phyloP scores from a whole-genome alignment of 2,113 vertebrate genomes.

The Pontoporia blainvillei region DNA sequence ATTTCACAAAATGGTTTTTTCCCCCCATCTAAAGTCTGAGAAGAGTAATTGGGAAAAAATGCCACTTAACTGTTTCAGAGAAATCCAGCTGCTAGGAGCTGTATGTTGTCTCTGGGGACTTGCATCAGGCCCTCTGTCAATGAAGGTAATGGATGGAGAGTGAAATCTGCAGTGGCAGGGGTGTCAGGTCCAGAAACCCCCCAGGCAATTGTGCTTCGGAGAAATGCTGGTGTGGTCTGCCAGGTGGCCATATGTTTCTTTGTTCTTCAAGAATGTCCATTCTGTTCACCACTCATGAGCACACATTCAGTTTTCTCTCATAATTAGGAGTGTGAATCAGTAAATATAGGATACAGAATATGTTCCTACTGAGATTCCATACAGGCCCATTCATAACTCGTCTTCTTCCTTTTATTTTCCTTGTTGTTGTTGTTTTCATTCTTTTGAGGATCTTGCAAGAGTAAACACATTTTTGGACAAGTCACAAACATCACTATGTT shows the following conservation, averaged over 20 bases:
- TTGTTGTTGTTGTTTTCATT: background rate
- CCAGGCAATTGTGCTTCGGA: background rate
- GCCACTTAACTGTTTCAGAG: slow-evolving; percentile 66
- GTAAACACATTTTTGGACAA: background rate
- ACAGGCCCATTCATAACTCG: background rate
- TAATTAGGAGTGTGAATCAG: slow-evolving; percentile 39
- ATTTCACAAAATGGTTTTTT: slow-evolving; percentile 22
- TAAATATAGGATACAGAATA: slow-evolving; percentile 33
- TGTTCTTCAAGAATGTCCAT: slow-evolving; percentile 68
- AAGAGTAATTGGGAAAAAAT: slow-evolving; percentile 70
- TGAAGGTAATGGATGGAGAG: slow-evolving; percentile 35
- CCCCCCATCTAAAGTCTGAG: slow-evolving; percentile 49
- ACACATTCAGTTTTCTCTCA: slow-evolving; percentile 27
- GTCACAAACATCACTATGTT: background rate
- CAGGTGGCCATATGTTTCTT: slow-evolving; percentile 69
- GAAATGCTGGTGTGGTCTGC: slow-evolving; percentile 32
- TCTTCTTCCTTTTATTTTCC: background rate
- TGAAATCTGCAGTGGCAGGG: slow-evolving; percentile 11
- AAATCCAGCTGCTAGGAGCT: slow-evolving; percentile 61
- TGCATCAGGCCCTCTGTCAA: background rate
- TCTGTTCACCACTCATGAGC: background rate
- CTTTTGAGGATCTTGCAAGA: slow-evolving; percentile 3
- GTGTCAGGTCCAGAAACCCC: slow-evolving; percentile 15
- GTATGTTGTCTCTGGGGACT: slow-evolving; percentile 41
- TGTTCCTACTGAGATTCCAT: background rate